phyloP scores from a whole-genome alignment of 2,797 vertebrate species.

The Tenualosa ilisha region DNA sequence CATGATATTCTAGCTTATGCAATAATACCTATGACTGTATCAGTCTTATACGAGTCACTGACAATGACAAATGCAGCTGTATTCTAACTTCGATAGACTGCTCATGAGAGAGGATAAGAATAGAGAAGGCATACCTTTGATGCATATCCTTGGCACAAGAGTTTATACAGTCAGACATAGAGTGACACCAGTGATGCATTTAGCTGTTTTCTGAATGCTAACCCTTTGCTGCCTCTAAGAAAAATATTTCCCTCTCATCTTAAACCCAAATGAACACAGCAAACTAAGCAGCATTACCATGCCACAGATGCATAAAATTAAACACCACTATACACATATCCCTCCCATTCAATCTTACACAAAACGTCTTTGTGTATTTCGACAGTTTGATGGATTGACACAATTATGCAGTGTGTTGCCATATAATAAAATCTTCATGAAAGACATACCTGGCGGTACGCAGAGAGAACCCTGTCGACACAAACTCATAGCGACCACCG shows the following conservation, averaged over 20 bases:
- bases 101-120: neutral
- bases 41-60: neutral
- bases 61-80: neutral
- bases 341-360: constrained; percentile 53
- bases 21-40: neutral
- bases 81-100: neutral
- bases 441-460: constrained; percentile 59
- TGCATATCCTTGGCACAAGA: constrained; percentile 54
- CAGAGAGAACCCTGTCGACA: constrained; percentile 63
- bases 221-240: neutral
- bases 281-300: neutral
- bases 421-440: constrained; percentile 45
- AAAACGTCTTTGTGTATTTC: constrained; percentile 55
- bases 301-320: constrained; percentile 16
- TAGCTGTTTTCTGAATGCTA: constrained; percentile 3
- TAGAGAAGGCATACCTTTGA: constrained; percentile 59
- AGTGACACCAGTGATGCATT: neutral
- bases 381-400: constrained; percentile 61
- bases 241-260: neutral
- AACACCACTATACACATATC: constrained; percentile 58
- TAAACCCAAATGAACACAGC: neutral
- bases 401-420: constrained; percentile 59
- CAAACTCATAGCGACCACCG: constrained; percentile 62
- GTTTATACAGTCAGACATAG: neutral
- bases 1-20: neutral